Conservation (phyloP, 2,888 invertebrate species). For the Brenthis hecate region DNA sequence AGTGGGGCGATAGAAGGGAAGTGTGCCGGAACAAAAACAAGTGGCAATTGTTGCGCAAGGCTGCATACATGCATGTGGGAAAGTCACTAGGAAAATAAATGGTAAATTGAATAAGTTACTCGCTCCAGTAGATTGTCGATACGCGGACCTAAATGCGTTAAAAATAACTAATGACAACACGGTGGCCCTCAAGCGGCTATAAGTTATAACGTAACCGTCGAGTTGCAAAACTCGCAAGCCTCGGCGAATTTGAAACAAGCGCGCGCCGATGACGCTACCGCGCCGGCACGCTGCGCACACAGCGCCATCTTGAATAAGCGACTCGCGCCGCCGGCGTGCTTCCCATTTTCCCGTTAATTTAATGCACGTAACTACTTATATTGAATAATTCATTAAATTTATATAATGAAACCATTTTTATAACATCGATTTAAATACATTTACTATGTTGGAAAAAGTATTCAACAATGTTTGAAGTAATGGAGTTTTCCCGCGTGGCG, state of each 20-base stretch:
- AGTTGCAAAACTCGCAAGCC: conserved; percentile 71
- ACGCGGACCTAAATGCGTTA: conserved; percentile 62
- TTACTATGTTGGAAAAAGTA: background rate
- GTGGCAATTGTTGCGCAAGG: conserved; percentile 71
- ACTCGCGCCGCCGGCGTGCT: conserved; percentile 70
- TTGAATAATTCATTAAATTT: conserved; percentile 18
- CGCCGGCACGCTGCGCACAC: conserved; percentile 76
- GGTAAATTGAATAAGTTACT: conserved; percentile 62
- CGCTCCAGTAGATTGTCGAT: conserved; percentile 57
- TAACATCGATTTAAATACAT: background rate
- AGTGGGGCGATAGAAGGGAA: conserved; percentile 63
- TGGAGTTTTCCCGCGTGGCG: conserved; percentile 73
- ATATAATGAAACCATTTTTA: conserved; percentile 23
- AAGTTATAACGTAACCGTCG: conserved; percentile 66
- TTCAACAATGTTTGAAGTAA: conserved; percentile 26
- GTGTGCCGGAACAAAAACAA: conserved; percentile 75
- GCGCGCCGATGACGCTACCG: conserved; percentile 69
- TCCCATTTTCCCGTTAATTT: conserved; percentile 48
- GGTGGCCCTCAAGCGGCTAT: conserved; percentile 62
- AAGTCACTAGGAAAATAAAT: conserved; percentile 73
- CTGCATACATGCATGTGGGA: conserved; percentile 64
- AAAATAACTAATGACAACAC: conserved; percentile 81
- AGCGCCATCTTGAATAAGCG: conserved; percentile 76
- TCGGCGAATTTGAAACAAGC: conserved; percentile 69
- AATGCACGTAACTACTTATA: conserved; percentile 30